phyloP scores from a whole-genome alignment of 1,140 invertebrate genomes.

The Magallana gigas region DNA sequence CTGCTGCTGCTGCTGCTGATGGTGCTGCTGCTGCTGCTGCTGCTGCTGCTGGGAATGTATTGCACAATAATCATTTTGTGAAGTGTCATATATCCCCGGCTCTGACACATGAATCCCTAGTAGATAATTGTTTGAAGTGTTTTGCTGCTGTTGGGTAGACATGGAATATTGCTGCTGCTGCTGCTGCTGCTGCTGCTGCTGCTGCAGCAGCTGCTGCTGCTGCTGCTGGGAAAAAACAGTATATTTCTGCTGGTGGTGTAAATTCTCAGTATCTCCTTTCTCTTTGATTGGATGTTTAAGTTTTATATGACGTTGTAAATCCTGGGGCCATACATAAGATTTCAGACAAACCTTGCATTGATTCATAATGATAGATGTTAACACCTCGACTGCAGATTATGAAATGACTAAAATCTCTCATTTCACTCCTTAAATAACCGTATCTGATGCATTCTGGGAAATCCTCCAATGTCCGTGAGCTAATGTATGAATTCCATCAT shows the following conservation, averaged over 20 bases:
- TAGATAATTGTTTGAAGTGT: neutral
- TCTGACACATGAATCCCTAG: neutral
- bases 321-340: slow-evolving; percentile 35
- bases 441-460: slow-evolving; percentile 23
- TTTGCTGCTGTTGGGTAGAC: neutral
- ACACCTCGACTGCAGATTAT: neutral
- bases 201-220: slow-evolving; percentile 26
- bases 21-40: neutral
- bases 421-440: neutral
- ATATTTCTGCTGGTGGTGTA: neutral
- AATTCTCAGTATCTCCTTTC: neutral
- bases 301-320: slow-evolving; percentile 39
- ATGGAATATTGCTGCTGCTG: slow-evolving; percentile 34
- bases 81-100: neutral
- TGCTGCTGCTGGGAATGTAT: neutral
- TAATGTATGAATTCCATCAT: slow-evolving; percentile 45
- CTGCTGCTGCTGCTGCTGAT: slow-evolving; percentile 26
- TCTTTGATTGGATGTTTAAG: slow-evolving; percentile 1
- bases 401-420: slow-evolving; percentile 5
- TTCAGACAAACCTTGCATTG: slow-evolving; percentile 22
- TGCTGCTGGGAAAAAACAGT: neutral
- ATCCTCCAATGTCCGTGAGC: slow-evolving; percentile 48
- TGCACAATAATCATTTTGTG: neutral
- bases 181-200: slow-evolving; percentile 20
- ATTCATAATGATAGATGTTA: slow-evolving; percentile 31